Base-by-base conservation (phyloP, 2,113 vertebrate genomes). In the Leucopternis melanops region DNA sequence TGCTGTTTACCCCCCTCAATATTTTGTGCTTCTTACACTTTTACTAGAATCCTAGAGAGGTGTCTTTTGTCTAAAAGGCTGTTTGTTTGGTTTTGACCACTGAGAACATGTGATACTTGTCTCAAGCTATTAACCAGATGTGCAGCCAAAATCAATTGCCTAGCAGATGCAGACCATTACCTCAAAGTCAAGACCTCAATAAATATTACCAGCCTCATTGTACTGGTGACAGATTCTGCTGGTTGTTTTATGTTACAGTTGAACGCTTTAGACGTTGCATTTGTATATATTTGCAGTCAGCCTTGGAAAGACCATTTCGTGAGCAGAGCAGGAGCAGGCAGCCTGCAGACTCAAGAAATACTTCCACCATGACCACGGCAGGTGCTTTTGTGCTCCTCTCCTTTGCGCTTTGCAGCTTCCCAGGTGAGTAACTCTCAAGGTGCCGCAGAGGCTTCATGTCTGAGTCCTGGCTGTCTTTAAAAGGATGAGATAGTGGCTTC, bases 81-180 rank as follows among this genome's bases (percentile, higher is more conserved):
- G 23, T 77, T 84, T 88, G 80, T 57, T 92, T 83, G 78, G 73
- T 86, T 94, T 77, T 94, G 92, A 58, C 73, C 88, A 57, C 34
- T 80, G 54, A 67, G 86, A 94, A 59, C 92, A 40, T 91, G 91
- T 88, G 91, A 96, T 34, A 47, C 74, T 93, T 61, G 91, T 75
- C 70, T 95, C 73, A 82, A 92, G 85, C 91, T 69, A 89, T 95
- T 97, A 82, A 89, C 91, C 62, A 65, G 52, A 61, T 92, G 96
- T 91, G 89, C 95, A 94, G 96, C 95, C 97, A 97, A 97, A 94
- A 96, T 95, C 92, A 94, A 96, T 97, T 95, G 94, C 89, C 29
- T 20, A n/a, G 94, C 66, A 93, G 88, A 45, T 3, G 2, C 83
- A 80, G 92, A 54, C 73, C 81, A 79, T 96, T 96, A 94, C 88